Conservation (phyloP, 2,113 vertebrate genomes). For the Glaucomys volans region DNA sequence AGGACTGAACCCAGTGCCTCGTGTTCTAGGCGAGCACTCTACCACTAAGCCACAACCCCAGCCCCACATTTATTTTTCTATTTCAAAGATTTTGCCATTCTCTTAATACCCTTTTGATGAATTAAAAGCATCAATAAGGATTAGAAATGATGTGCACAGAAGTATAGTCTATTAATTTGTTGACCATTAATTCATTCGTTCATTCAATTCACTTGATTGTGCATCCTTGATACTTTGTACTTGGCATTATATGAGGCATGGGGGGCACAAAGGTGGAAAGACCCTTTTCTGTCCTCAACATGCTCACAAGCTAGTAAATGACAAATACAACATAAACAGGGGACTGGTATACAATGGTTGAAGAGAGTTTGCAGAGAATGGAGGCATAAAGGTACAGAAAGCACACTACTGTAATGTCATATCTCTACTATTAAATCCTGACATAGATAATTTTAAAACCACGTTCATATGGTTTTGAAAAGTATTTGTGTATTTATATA, state of each 20-base stretch:
- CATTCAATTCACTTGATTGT: not conserved
- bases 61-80: not conserved
- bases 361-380: not conserved
- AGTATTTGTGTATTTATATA: slow-evolving; percentile 10
- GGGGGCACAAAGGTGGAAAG: not conserved
- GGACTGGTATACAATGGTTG: not conserved
- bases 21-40: no score
- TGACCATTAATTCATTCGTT: slow-evolving; percentile 5
- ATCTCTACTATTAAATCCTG: slow-evolving; percentile 49
- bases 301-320: not conserved
- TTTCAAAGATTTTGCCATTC: not conserved
- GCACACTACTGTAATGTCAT: not conserved
- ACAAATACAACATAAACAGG: not conserved
- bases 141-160: not conserved
- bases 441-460: slow-evolving; percentile 41
- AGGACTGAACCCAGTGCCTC: no score
- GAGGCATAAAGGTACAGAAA: not conserved
- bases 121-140: not conserved
- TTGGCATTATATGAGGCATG: not conserved
- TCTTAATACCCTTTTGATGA: not conserved
- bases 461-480: not conserved
- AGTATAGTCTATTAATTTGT: not conserved
- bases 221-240: not conserved
- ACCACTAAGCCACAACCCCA: no score
- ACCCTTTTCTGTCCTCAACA: not conserved